phyloP scores from a whole-genome alignment of 2,888 invertebrate species.

The Metellina segmentata region DNA sequence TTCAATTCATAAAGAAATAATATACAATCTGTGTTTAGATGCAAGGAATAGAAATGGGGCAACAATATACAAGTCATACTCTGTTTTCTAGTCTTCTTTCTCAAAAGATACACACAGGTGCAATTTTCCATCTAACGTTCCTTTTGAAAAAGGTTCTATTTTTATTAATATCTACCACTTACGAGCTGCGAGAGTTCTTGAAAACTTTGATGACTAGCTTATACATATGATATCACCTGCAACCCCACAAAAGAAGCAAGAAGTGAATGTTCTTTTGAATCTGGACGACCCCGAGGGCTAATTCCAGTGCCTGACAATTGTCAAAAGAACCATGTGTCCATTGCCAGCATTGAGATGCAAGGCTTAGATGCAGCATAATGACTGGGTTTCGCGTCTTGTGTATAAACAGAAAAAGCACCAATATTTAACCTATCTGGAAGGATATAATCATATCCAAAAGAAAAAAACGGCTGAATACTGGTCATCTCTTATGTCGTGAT shows the following conservation, averaged over 20 bases:
- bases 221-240: not conserved
- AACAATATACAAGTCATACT: not conserved
- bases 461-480: not conserved
- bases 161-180: too few species aligned
- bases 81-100: not conserved
- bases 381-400: slow-evolving; percentile 29
- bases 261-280: not conserved
- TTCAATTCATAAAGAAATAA: too few species aligned
- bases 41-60: too few species aligned
- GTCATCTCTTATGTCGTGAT: not conserved
- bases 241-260: not conserved
- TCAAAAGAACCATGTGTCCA: slow-evolving; percentile 12
- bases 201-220: slow-evolving; percentile 20
- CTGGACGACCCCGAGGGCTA: not conserved
- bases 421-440: slow-evolving; percentile 29
- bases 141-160: too few species aligned
- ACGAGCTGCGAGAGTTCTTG: too few species aligned
- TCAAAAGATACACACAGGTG: not conserved
- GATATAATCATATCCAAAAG: slow-evolving; percentile 34
- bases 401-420: slow-evolving; percentile 19
- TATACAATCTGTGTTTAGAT: too few species aligned
- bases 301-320: slow-evolving; percentile 23
- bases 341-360: not conserved
- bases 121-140: too few species aligned
- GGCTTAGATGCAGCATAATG: slow-evolving; percentile 5